Evolutionary conservation across 2,888 invertebrate species (phyloP), one percentile per base, ranked within the genome.

Genomic region (Pseudococcus viburni): DNA sequence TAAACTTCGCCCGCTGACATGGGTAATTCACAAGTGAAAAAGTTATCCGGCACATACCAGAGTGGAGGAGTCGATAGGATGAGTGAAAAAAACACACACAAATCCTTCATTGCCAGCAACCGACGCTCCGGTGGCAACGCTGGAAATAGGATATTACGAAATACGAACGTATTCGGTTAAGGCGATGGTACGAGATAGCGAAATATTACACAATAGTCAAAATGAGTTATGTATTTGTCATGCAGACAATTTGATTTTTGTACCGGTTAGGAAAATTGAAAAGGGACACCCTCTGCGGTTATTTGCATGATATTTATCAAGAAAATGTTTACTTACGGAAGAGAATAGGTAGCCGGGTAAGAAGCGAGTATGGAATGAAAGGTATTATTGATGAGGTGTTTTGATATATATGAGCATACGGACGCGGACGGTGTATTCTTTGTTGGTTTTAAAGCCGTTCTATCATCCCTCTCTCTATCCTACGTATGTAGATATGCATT

Each of bases 371-470:
- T 3, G 26, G 77, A 80, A 87, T 80, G 80, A 80, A 87, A 87
- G 87, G 80, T 87, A 88, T 88, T 88, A 88, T 85, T 88, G 88
- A 88, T 88, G 88, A 88, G 88, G 46, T 88, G 85, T 88, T 88
- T 88, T 88, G 88, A 88, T 88, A 88, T 80, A 55, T 87, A 73
- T 22, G 85, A 59, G 59, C 33, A 85, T 59, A 85, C 39, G 83
- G 39, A 22, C 22, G 59, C 26, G 39, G 77, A 80, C 80, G 19
- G 33, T 73, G 68, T 64, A 26, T 80, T 80, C 80, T 80, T 80
- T 80, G 80, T 80, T 80, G 80, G 80, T 80, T 80, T 80, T 42
- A n/a, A 80, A 80, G 42, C 80, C 15, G 9, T 33, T 39, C 80
- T 1, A 4, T 5, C 19, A 80, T 42, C 42, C 80, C 80, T 42